Evolutionary conservation across 2,797 vertebrate genomes (phyloP), one percentile per base, ranked within the genome.

Genomic region (Epinephelus coioides): DNA sequence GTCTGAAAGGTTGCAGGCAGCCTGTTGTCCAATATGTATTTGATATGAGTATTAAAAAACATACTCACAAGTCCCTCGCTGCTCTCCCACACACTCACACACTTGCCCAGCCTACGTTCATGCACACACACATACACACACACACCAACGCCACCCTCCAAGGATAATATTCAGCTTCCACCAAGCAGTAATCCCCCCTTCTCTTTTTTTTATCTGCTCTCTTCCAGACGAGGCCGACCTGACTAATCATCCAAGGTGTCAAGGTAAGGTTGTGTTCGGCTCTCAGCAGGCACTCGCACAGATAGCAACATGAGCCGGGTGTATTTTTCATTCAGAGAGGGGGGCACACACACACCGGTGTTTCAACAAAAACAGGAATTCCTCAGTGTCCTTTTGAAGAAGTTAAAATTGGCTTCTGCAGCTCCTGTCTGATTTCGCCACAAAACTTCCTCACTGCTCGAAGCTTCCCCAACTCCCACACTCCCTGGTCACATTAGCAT

Each of bases 161-260:
- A 69, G 76, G 86, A 88, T 88, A 70, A 86, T 74, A 69, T 76
- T 81, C 81, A 69, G 64, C 81, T 50, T 74, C 62, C 62, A 51
- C 76, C 61, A 17, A 64, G 60, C 76, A 82, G 19, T 86, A 86
- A 86, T 73, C 78, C 76, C 59, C 59, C 69, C 61, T 11, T 27
- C 21, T 50, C 65, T 82, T 63, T 38, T 83, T 76, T 81, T 89
- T 89, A 90, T 94, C 88, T 89, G 44, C 88, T 84, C 72, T 88
- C 78, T 88, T 88, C 82, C 89, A 91, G 90, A 75, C 86, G 30
- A 88, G 84, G 88, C 84, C 75, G 12, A 85, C 86, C 88, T 81
- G 79, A 89, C 86, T 84, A 78, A 91, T 92, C 88, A 83, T 85
- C 88, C 78, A 9, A 69, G 76, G 90, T 88, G 91, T 92, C 82